phyloP scores from a whole-genome alignment of 2,113 vertebrate genomes.

The Toxotes jaculatrix region DNA sequence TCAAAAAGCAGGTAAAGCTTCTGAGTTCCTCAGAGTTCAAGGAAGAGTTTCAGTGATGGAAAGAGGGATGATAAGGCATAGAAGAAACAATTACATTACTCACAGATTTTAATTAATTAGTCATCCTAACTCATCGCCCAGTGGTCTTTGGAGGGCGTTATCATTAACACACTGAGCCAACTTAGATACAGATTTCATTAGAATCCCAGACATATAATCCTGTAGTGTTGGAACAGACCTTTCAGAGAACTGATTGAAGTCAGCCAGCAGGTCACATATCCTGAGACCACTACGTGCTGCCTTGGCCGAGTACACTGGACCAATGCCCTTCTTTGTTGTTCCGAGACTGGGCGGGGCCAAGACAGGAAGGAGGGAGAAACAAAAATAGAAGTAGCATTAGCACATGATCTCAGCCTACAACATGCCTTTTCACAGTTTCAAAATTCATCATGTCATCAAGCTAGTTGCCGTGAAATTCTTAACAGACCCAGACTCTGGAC shows the following conservation, averaged over 20 bases:
- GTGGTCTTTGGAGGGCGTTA: not conserved
- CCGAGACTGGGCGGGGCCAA: constrained; percentile 88
- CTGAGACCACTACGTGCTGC: constrained; percentile 95
- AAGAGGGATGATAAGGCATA: not conserved
- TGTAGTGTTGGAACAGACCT: constrained; percentile 81
- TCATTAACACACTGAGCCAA: not conserved
- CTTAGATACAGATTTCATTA: not conserved
- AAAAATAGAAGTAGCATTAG: not conserved
- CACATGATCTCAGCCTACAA: not conserved
- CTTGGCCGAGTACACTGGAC: constrained; percentile 97
- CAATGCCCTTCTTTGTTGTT: constrained; percentile 98
- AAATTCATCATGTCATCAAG: not conserved
- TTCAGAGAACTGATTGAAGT: constrained; percentile 95
- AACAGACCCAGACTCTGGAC: not conserved
- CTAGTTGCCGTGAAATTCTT: not conserved
- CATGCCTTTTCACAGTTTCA: not conserved
- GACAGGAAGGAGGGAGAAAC: constrained; percentile 12
- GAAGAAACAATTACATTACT: not conserved
- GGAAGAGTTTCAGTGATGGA: not conserved
- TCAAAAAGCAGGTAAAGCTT: not conserved
- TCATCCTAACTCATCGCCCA: not conserved
- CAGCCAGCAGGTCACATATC: constrained; percentile 96
- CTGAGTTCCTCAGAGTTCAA: not conserved
- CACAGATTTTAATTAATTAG: not conserved
- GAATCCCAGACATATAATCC: not conserved